These are phyloP conservation scores for Tuberolachnus salignus DNA, from an alignment of 2,888 invertebrate species.

Conservation along the genomic window DNA sequence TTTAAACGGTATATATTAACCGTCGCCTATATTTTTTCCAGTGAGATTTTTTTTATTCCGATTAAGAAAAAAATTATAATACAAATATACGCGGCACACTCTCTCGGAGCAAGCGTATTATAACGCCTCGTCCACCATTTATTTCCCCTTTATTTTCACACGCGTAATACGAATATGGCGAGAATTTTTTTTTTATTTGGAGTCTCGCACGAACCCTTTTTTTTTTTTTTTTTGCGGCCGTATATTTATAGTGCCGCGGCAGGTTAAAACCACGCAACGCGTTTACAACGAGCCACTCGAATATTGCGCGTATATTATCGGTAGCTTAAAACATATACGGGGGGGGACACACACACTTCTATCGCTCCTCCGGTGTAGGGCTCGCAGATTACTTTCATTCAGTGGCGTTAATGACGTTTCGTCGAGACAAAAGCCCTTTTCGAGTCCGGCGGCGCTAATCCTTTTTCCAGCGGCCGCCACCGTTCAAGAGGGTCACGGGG, in stretches of 20 bases:
- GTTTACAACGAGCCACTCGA: conserved; percentile 4
- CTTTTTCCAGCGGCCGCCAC: conserved; percentile 32
- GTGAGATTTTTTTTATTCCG: not conserved
- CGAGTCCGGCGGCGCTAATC: conserved; percentile 46
- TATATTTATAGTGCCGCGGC: too few species aligned
- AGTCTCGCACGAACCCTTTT: not conserved
- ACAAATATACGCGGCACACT: too few species aligned
- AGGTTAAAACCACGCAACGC: too few species aligned
- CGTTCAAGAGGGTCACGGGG: conserved; percentile 30
- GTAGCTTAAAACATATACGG: conserved; percentile 38
- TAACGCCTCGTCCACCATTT: not conserved
- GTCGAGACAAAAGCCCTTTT: conserved; percentile 51
- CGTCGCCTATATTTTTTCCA: too few species aligned
- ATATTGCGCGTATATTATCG: conserved; percentile 14
- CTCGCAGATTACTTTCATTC: conserved; percentile 37
- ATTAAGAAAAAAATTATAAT: not conserved
- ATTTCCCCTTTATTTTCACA: too few species aligned
- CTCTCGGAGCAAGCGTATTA: too few species aligned
- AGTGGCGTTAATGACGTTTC: conserved; percentile 53
- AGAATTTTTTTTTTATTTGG: conserved; percentile 1
- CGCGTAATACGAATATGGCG: not conserved
- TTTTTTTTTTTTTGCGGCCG: too few species aligned
- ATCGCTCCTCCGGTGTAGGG: too few species aligned
- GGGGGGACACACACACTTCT: not conserved
- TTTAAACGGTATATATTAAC: too few species aligned